These are phyloP conservation scores for Amphibalanus amphitrite DNA, from an alignment of 1,140 invertebrate species.

Conservation along the genomic window DNA sequence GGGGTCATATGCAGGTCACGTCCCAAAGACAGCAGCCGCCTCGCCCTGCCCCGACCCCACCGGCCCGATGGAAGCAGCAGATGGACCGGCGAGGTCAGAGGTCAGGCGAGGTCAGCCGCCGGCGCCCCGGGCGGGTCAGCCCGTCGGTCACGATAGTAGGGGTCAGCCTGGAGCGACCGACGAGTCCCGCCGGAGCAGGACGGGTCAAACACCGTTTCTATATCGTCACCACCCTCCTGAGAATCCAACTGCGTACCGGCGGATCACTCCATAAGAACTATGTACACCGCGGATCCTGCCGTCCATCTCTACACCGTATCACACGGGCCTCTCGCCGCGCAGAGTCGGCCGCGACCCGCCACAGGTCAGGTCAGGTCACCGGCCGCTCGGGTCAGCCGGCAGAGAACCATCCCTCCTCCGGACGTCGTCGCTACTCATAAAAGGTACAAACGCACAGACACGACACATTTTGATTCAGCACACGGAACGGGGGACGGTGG, in stretches of 20 bases:
- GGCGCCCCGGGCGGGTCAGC: too few relatives aligned
- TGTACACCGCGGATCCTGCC: not conserved
- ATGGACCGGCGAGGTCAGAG: too few relatives aligned
- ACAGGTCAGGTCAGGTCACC: too few relatives aligned
- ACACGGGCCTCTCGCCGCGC: not conserved
- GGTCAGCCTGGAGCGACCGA: not conserved
- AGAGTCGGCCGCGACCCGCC: too few relatives aligned
- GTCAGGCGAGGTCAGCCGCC: too few relatives aligned
- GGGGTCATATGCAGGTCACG: too few relatives aligned
- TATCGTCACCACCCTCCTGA: not conserved
- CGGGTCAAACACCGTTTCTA: not conserved
- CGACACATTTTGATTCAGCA: slow-evolving; percentile 3
- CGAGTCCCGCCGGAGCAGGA: too few relatives aligned
- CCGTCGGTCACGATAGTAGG: not conserved
- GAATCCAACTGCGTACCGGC: not conserved
- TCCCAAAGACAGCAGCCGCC: too few relatives aligned
- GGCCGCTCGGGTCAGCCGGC: too few relatives aligned
- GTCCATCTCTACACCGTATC: not conserved
- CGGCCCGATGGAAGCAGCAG: too few relatives aligned
- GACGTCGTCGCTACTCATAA: not conserved
- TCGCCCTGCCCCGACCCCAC: too few relatives aligned
- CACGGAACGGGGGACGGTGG: slow-evolving; percentile 8
- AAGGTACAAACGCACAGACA: slow-evolving; percentile 10
- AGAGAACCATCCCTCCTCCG: too few relatives aligned
- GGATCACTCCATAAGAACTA: not conserved